Evolutionary conservation across 2,888 invertebrate genomes (phyloP), one percentile per base, ranked within the genome.

Genomic region (Hydrotaea diabolus): DNA sequence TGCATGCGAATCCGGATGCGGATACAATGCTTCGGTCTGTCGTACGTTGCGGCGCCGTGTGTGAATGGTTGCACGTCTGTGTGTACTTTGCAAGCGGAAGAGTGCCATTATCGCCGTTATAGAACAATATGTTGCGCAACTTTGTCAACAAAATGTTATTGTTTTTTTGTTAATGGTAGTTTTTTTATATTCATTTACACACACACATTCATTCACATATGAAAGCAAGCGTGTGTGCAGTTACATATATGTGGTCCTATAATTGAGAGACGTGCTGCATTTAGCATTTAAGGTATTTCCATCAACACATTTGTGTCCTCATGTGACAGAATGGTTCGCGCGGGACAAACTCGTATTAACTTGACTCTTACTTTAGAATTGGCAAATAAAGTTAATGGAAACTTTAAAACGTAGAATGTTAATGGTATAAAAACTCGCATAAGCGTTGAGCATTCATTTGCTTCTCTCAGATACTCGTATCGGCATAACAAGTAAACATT

Each of bases 311-410:
- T 19, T 31, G 31, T 31, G n/a, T 4, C 31, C 31, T 31, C 11
- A 15, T 15, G 26, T 7, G 31, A 7, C 31, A 2, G 31, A 7
- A 31, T 31, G 31, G 2, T 4, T 31, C 7, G 31, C 7, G 31
- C 7, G 31, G 7, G 7, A n/a, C 62, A 62, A n/a, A 43, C n/a
- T 23, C 46, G 15, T 46, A 17, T 69, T 43, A 23, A 21, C n/a
- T 69, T 69, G 23, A 9, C 15, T 39, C 19, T 19, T 21, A 66
- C 8, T 64, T 36, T 39, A 55, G 72, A 31, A 73, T 53, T 79
- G 64, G 15, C 21, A 64, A 79, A 64, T 73, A 64, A 53, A 72
- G 73, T 64, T 26, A 26, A 26, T 59, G 53, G 64, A 64, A 64
- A 53, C 64, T 73, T 31, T 59, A 23, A 23, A 59, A 26, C 23